A percentile compares a stretch with the other conserved stretches of the same genome.
Evolutionary conservation across 2,113 vertebrate species (phyloP).

Genomic region (Zosterops hypoxanthus): DNA sequence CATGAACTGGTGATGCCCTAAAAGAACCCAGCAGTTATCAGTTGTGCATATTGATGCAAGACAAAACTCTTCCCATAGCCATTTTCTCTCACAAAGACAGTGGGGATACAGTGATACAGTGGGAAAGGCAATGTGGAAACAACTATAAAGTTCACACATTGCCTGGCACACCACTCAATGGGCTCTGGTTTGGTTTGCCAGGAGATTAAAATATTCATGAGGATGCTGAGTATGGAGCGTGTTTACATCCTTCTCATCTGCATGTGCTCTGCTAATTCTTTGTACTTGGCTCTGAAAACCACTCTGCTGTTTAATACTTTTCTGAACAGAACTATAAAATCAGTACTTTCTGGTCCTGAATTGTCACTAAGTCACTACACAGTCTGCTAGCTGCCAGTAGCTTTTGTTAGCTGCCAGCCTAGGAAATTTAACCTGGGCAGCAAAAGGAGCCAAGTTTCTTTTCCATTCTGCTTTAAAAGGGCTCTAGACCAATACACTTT

Average conservation of each 20-base stretch:
- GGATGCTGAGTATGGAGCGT: background rate
- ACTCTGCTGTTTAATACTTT: background rate
- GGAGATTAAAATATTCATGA: background rate
- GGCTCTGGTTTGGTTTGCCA: background rate
- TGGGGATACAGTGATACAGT: accelerated
- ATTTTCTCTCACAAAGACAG: background rate
- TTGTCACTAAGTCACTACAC: background rate
- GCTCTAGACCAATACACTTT: background rate
- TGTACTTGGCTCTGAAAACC: background rate
- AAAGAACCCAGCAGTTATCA: background rate
- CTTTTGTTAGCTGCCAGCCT: background rate
- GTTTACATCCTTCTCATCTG: background rate
- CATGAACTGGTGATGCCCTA: background rate
- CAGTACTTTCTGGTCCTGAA: background rate
- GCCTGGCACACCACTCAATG: background rate
- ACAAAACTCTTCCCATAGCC: background rate
- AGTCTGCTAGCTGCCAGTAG: background rate
- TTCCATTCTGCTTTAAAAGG: background rate
- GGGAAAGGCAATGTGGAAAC: background rate
- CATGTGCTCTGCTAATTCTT: background rate
- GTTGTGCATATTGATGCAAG: background rate
- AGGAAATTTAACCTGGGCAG: background rate
- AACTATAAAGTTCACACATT: background rate
- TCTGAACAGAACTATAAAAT: background rate
- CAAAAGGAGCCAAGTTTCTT: background rate